phyloP scores from a whole-genome alignment of 2,888 invertebrate genomes.

The Coleophora deauratella region DNA sequence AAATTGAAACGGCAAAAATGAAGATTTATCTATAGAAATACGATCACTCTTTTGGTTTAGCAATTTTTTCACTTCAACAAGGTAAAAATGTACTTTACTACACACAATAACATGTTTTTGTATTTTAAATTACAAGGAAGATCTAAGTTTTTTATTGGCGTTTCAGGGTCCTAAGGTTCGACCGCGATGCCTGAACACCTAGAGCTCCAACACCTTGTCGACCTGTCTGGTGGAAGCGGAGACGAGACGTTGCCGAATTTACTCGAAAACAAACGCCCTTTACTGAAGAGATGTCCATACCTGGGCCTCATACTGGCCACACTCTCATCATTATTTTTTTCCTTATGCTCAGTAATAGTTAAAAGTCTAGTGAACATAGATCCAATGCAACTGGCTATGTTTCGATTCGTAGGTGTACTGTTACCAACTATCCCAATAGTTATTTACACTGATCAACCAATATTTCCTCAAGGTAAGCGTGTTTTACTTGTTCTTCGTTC shows the following conservation, averaged over 20 bases:
- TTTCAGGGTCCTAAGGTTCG: background rate
- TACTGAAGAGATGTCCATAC: conserved; percentile 79
- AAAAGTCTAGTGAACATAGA: conserved; percentile 90
- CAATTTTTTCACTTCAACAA: too few relatives aligned
- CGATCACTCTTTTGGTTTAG: too few relatives aligned
- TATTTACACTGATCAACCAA: conserved; percentile 83
- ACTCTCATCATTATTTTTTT: conserved; percentile 91
- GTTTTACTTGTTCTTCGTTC: conserved; percentile 85
- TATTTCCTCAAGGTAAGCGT: conserved; percentile 86
- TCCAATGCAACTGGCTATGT: conserved; percentile 91
- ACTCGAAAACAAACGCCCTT: conserved; percentile 60
- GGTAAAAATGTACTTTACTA: too few relatives aligned
- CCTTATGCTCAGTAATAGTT: conserved; percentile 92
- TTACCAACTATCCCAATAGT: conserved; percentile 90
- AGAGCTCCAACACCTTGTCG: conserved; percentile 86
- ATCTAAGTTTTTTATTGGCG: too few relatives aligned
- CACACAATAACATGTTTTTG: too few relatives aligned
- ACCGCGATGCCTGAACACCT: conserved; percentile 81
- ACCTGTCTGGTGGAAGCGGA: conserved; percentile 69
- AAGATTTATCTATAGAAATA: too few relatives aligned
- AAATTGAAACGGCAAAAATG: too few relatives aligned
- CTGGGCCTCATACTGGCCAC: conserved; percentile 89
- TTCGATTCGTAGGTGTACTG: conserved; percentile 89
- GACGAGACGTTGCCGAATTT: conserved; percentile 60
- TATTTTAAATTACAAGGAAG: too few relatives aligned